Percentiles rank a stretch among this genome's conserved stretches.
These are phyloP conservation scores for Rhyacichthys aspro DNA, from an alignment of 2,797 vertebrate genomes.

Conservation along the genomic window DNA sequence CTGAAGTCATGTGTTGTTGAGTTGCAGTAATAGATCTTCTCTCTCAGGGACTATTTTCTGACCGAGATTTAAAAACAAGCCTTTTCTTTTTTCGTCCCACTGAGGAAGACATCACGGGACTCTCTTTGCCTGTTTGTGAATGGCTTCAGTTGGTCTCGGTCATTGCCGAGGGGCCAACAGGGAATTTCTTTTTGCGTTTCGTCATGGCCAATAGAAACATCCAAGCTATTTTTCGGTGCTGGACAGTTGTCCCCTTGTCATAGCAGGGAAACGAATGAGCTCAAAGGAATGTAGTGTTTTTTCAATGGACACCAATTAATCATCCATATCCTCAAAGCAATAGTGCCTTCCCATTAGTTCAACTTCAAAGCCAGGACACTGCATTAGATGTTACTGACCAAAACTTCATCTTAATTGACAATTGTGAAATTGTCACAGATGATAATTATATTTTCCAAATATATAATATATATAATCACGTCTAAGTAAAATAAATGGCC, in stretches of 20 bases:
- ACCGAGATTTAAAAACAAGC: slow-evolving; percentile 42
- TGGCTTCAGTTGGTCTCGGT: slow-evolving; percentile 7
- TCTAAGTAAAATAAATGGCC: background rate
- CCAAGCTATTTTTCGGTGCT: slow-evolving; percentile 17
- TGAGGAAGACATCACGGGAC: slow-evolving; percentile 42
- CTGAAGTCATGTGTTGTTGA: background rate
- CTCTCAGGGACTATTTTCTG: slow-evolving; percentile 19
- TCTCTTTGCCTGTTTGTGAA: background rate
- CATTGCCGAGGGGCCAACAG: slow-evolving; percentile 1
- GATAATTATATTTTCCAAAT: background rate
- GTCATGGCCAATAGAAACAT: slow-evolving; percentile 34
- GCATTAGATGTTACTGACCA: background rate
- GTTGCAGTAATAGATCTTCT: slow-evolving; percentile 15
- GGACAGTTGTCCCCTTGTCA: slow-evolving; percentile 34
- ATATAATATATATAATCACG: background rate
- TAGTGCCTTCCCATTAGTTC: background rate
- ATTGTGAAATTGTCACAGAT: background rate
- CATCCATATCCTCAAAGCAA: background rate
- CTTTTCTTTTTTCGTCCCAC: slow-evolving; percentile 31
- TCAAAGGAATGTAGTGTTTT: slow-evolving; percentile 14
- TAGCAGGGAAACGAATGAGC: slow-evolving; percentile 10
- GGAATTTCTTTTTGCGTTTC: slow-evolving; percentile 30
- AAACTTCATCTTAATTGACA: background rate
- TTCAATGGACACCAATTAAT: background rate
- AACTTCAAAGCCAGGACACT: background rate